These are phyloP conservation scores for Coenonympha glycerion DNA, from an alignment of 2,888 invertebrate genomes.

Conservation along the genomic window DNA sequence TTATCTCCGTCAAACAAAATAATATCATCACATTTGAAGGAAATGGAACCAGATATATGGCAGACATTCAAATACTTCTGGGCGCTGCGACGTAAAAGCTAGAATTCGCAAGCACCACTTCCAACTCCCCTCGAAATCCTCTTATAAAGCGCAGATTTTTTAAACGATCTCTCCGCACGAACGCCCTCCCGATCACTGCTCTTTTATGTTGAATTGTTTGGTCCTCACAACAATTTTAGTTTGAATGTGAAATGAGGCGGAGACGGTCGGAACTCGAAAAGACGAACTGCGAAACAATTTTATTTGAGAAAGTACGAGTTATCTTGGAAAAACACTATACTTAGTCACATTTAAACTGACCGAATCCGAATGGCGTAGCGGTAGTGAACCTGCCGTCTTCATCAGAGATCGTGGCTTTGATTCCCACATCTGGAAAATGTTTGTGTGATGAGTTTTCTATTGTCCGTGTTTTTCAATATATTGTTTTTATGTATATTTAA, in stretches of 20 bases:
- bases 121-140: slow-evolving; percentile 20
- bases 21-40: slow-evolving; percentile 11
- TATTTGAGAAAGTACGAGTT: no score
- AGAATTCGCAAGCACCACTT: slow-evolving; percentile 20
- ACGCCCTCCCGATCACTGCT: slow-evolving; percentile 14
- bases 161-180: slow-evolving; percentile 19
- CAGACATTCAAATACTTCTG: slow-evolving; percentile 14
- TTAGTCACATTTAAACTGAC: no score
- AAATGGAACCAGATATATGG: slow-evolving; percentile 17
- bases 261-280: no score
- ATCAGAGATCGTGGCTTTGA: no score
- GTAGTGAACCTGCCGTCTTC: no score
- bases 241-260: no score
- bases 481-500: no score
- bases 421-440: no score
- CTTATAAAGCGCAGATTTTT: slow-evolving; percentile 23
- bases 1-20: slow-evolving; percentile 7
- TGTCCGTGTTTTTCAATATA: no score
- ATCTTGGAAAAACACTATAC: not conserved
- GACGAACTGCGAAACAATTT: no score
- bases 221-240: not conserved
- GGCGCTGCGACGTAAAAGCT: slow-evolving; percentile 20
- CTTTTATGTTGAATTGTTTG: slow-evolving; percentile 13
- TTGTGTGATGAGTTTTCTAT: no score
- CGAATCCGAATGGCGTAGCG: no score